Evolutionary conservation across 2,888 invertebrate species (phyloP).

Genomic region (Clusia tigrina): DNA sequence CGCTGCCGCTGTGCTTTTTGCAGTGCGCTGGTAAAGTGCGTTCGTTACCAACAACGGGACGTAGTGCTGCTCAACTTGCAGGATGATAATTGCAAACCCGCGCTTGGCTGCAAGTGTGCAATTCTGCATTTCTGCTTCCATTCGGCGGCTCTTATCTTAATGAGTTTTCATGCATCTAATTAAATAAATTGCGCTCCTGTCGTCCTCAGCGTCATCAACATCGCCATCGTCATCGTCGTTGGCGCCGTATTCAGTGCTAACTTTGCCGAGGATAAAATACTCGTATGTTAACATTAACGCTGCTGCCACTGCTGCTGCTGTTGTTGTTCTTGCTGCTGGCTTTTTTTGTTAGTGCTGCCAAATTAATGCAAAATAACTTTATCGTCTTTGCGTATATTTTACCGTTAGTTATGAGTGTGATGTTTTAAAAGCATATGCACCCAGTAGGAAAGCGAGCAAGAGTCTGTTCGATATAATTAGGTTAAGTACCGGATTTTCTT

Average conservation of each 20-base stretch:
- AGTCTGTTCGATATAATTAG: no score
- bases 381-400: background rate
- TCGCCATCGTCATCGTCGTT: no score
- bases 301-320: constrained; percentile 6
- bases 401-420: background rate
- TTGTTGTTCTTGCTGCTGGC: background rate
- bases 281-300: background rate
- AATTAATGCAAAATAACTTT: constrained; percentile 1
- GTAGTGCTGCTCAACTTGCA: constrained; percentile 18
- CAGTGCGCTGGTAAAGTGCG: background rate
- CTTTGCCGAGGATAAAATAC: background rate
- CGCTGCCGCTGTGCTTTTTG: constrained; percentile 12
- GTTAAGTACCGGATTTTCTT: no score
- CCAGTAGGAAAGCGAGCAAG: no score
- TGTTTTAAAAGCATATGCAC: no score
- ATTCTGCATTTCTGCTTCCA: constrained; percentile 11
- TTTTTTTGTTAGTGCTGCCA: background rate
- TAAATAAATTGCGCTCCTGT: constrained; percentile 57
- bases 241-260: no score
- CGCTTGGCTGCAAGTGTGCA: constrained; percentile 32
- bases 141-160: constrained; percentile 58
- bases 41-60: background rate
- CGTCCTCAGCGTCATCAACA: no score
- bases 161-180: constrained; percentile 63
- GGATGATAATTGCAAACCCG: constrained; percentile 30